Conservation (phyloP, 1,140 invertebrate genomes). For the Parasteatoda tepidariorum region DNA sequence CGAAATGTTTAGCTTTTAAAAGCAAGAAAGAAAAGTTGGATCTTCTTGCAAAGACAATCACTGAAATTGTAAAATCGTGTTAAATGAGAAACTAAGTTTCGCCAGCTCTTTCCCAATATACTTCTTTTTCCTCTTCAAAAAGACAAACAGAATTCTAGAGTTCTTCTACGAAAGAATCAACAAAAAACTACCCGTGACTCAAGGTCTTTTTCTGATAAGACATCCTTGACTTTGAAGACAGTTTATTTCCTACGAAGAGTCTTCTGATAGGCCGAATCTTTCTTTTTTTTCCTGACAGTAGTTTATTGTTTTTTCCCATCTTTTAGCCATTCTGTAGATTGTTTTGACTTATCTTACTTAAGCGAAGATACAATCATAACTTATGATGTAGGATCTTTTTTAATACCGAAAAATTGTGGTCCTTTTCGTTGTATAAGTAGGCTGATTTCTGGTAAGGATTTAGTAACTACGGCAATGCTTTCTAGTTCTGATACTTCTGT, state of each 20-base stretch:
- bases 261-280: slow-evolving; percentile 12
- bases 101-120: not conserved
- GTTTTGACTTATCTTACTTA: slow-evolving; percentile 8
- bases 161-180: not conserved
- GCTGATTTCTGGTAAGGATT: no score
- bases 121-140: slow-evolving; percentile 10
- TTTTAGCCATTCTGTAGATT: slow-evolving; percentile 5
- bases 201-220: slow-evolving; percentile 8
- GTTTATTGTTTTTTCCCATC: not conserved
- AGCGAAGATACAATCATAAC: slow-evolving; percentile 1
- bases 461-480: no score
- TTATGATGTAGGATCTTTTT: slow-evolving; percentile 21
- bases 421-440: no score
- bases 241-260: slow-evolving; percentile 8
- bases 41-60: not conserved
- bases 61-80: not conserved
- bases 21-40: not conserved
- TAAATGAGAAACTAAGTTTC: not conserved
- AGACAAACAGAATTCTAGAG: slow-evolving; percentile 20
- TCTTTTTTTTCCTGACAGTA: slow-evolving; percentile 11
- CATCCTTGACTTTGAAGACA: not conserved
- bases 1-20: no score
- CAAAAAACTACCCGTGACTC: not conserved
- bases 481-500: no score
- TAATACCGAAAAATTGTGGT: no score